Evolutionary conservation across 2,113 vertebrate species (phyloP), one percentile per base, ranked within the genome.

Genomic region (Hepsetus odoe): DNA sequence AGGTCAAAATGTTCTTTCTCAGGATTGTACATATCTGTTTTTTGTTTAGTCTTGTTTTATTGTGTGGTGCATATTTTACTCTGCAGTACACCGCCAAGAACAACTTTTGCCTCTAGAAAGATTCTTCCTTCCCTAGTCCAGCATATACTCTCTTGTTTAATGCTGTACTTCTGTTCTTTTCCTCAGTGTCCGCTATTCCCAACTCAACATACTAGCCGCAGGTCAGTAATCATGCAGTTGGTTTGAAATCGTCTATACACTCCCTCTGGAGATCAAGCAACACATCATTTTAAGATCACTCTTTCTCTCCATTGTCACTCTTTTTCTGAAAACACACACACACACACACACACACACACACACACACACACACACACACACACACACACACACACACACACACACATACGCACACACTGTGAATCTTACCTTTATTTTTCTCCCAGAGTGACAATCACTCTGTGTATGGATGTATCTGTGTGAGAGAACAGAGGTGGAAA

Each of bases 171-270:
- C 7, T 49, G 40, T 62, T 30, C 9, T 62, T 30, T 24, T 35
- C 4, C 33, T 28, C 8, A n/a, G 20, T 33, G 24, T 30, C 6
- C 16, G 72, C 32, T 51, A 22, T 46, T 74, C 40, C 58, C 40
- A 11, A 5, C 10, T 49, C 72, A 33, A 28, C 28, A 33, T 10
- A 44, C 40, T 49, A 61, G 38, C 76, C 1, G 14, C 49, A 51
- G 38, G 53, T 51, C 51, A 73, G 22, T 51, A 42, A 82, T 18
- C 51, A 49, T 33, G 53, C 22, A 46, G 53, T 81, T 44, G 61
- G 49, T 40, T 61, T 81, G 58, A 68, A 72, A 81, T 40, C 28
- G 20, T 58, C 32, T 22, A 5, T 22, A 1, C 4, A 26, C 12
- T 66, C 59, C 44, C 59, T 58, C 40, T n/a, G 13, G 56, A 71